A percentile compares a stretch with the other conserved stretches of the same genome.
Evolutionary conservation across 1,140 invertebrate genomes (phyloP).

Genomic region (Drosophila busckii): DNA sequence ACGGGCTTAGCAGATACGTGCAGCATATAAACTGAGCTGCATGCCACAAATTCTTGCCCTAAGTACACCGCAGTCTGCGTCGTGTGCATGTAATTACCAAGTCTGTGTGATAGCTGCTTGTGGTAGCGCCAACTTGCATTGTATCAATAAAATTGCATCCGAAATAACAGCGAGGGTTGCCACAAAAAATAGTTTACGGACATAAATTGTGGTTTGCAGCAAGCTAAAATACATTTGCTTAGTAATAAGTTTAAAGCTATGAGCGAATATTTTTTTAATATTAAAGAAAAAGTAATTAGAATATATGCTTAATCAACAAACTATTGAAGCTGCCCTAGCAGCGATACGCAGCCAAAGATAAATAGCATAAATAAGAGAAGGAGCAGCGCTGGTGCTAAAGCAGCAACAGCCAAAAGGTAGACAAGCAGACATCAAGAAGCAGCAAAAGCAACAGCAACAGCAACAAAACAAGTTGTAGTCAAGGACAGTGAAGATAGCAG

Average conservation of each 20-base stretch:
- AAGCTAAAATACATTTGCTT: too few species aligned
- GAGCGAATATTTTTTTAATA: too few species aligned
- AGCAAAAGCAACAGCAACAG: neutral
- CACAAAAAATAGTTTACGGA: too few species aligned
- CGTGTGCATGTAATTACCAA: constrained; percentile 4
- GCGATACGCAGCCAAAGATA: constrained; percentile 9
- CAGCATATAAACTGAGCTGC: constrained; percentile 28
- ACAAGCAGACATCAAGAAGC: constrained; percentile 6
- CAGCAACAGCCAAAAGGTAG: constrained; percentile 21
- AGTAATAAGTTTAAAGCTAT: too few species aligned
- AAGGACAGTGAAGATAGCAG: constrained; percentile 6
- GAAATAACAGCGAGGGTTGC: too few species aligned
- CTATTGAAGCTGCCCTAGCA: constrained; percentile 5
- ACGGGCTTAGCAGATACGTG: constrained; percentile 31
- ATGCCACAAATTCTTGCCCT: constrained; percentile 51
- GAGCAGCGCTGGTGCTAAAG: too few species aligned
- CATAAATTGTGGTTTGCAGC: too few species aligned
- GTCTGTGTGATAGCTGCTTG: constrained; percentile 7
- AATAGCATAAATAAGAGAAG: constrained; percentile 15
- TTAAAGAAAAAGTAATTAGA: too few species aligned
- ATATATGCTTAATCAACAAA: neutral
- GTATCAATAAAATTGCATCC: constrained; percentile 60
- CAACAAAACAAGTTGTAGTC: constrained; percentile 7
- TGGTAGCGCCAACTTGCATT: constrained; percentile 55
- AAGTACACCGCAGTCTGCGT: neutral